phyloP scores from a whole-genome alignment of 2,888 invertebrate species.

The Neria commutata region DNA sequence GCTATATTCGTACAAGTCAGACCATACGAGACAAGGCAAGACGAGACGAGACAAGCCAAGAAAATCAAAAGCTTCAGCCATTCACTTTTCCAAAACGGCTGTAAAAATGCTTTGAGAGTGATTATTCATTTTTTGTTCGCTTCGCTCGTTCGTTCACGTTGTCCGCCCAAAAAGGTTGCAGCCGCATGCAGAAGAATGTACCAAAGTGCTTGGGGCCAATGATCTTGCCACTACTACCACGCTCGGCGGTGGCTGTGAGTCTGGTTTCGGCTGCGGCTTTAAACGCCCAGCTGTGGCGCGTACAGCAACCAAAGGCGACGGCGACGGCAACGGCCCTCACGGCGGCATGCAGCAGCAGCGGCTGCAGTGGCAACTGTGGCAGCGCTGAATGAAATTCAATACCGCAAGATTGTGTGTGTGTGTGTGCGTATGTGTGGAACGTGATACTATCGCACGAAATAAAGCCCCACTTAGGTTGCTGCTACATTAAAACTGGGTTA shows the following conservation, averaged over 20 bases:
- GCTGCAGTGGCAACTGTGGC: not conserved
- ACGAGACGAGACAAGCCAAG: no score
- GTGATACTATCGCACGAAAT: not conserved
- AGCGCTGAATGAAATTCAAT: not conserved
- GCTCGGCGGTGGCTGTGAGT: no score
- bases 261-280: no score
- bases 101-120: not conserved
- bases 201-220: slow-evolving; percentile 4
- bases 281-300: not conserved
- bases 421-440: not conserved
- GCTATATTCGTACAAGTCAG: no score
- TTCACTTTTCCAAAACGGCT: not conserved
- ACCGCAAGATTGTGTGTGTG: not conserved
- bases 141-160: no score
- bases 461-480: not conserved
- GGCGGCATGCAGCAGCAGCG: not conserved
- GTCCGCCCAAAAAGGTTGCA: not conserved
- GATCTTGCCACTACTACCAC: slow-evolving; percentile 11
- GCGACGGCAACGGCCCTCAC: not conserved
- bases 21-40: no score
- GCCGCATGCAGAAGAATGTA: not conserved
- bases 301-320: not conserved
- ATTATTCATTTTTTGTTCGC: not conserved
- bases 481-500: slow-evolving; percentile 5
- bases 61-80: not conserved